phyloP scores from a whole-genome alignment of 2,113 vertebrate species.

The Sus scrofa region DNA sequence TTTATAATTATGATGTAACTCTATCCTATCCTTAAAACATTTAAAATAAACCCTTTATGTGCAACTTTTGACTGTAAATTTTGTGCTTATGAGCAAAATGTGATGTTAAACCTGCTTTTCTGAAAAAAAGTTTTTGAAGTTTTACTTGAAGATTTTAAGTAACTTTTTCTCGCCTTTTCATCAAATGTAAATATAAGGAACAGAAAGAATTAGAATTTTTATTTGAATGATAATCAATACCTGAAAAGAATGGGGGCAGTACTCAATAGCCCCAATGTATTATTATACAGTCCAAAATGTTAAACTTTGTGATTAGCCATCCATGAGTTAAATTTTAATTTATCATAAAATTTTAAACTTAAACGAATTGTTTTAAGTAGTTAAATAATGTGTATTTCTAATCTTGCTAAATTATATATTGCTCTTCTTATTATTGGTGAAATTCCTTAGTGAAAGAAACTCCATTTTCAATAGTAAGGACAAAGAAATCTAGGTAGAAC shows the following conservation, averaged over 20 bases:
- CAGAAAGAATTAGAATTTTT: background rate
- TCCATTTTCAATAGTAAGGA: background rate
- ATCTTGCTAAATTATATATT: constrained; percentile 59
- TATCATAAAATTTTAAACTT: constrained; percentile 42
- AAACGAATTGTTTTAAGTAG: constrained; percentile 35
- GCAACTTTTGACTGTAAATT: constrained; percentile 89
- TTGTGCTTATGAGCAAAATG: constrained; percentile 87
- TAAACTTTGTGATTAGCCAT: background rate
- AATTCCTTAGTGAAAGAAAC: background rate
- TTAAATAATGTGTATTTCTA: background rate
- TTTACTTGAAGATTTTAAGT: constrained; percentile 33
- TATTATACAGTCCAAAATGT: background rate
- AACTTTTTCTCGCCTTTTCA: background rate
- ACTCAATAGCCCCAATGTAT: background rate
- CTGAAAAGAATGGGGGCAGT: background rate
- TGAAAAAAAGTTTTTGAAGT: constrained; percentile 67
- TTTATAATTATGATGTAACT: constrained; percentile 97
- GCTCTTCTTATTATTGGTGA: background rate
- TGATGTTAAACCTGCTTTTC: constrained; percentile 74
- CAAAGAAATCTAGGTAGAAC: background rate
- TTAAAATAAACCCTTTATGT: constrained; percentile 96
- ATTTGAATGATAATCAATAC: constrained; percentile 33
- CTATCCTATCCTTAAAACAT: constrained; percentile 96
- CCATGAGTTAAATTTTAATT: constrained; percentile 46
- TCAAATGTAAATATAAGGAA: constrained; percentile 58